Percentiles rank a stretch among this genome's conserved stretches.
These are phyloP conservation scores for Drosophila subpulchrella DNA, from an alignment of 1,140 invertebrate genomes.

Conservation along the genomic window DNA sequence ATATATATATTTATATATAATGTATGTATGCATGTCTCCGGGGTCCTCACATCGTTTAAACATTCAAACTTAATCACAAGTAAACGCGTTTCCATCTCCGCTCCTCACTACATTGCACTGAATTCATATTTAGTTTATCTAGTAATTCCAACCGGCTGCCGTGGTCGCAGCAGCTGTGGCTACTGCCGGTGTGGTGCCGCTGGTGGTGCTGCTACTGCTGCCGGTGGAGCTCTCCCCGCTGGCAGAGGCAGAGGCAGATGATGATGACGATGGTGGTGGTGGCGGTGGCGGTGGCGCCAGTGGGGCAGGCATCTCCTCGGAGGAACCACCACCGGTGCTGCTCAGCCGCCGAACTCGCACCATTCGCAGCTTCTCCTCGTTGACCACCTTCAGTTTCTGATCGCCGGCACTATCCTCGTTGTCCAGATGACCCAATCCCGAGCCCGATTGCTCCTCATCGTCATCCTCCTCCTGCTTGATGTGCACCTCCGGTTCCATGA, in stretches of 20 bases:
- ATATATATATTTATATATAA: slow-evolving; percentile 9
- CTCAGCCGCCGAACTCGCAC: slow-evolving; percentile 73
- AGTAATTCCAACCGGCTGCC: slow-evolving; percentile 67
- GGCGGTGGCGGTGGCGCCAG: slow-evolving; percentile 3
- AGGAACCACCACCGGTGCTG: slow-evolving; percentile 50
- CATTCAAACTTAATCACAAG: slow-evolving; percentile 78
- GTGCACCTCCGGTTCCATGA: slow-evolving; percentile 79
- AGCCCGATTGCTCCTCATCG: slow-evolving; percentile 44
- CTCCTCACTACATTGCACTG: slow-evolving; percentile 66
- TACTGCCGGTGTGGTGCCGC: slow-evolving; percentile 7
- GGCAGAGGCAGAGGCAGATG: not conserved
- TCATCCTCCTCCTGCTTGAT: slow-evolving; percentile 82
- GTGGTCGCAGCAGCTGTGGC: slow-evolving; percentile 13
- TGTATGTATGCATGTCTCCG: slow-evolving; percentile 23
- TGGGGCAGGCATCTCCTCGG: slow-evolving; percentile 32
- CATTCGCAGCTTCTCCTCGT: slow-evolving; percentile 77
- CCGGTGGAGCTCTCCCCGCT: not conserved
- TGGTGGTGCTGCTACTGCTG: not conserved
- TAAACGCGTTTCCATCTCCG: slow-evolving; percentile 50
- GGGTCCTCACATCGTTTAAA: slow-evolving; percentile 21
- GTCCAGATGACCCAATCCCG: not conserved
- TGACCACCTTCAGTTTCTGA: slow-evolving; percentile 70
- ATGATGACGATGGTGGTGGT: not conserved
- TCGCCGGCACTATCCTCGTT: slow-evolving; percentile 29
- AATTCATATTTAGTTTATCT: slow-evolving; percentile 16